phyloP scores from a whole-genome alignment of 2,888 invertebrate species.

The Celastrina argiolus region DNA sequence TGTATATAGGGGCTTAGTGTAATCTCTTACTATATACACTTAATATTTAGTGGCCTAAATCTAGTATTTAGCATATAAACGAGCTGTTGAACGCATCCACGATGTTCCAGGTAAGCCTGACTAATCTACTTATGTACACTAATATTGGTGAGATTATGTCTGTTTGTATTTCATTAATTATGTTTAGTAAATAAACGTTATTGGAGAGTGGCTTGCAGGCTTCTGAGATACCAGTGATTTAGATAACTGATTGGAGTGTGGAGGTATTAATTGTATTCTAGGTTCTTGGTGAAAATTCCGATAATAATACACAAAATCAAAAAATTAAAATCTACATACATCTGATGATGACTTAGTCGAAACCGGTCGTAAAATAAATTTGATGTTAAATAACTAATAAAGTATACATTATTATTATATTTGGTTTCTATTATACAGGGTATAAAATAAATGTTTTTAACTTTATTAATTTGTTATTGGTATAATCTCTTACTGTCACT shows the following conservation, averaged over 20 bases:
- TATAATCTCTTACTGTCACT: too few species aligned
- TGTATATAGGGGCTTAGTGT: conserved; percentile 20
- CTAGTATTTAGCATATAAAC: conserved; percentile 44
- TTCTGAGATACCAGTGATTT: neutral
- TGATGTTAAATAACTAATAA: too few species aligned
- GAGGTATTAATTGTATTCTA: too few species aligned
- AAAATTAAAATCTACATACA: too few species aligned
- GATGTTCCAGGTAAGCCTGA: conserved; percentile 32
- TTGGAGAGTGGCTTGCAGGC: neutral
- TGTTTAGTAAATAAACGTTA: conserved; percentile 7
- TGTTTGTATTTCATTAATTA: conserved; percentile 1
- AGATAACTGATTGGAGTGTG: neutral
- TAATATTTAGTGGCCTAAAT: conserved; percentile 35
- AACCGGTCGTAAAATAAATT: too few species aligned
- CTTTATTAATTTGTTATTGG: too few species aligned
- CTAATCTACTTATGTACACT: conserved; percentile 17
- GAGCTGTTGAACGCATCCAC: conserved; percentile 37
- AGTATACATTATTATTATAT: too few species aligned
- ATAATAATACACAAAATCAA: too few species aligned
- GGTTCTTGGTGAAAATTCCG: too few species aligned
- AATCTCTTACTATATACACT: conserved; percentile 28
- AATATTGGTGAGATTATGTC: conserved; percentile 1
- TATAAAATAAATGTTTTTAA: too few species aligned
- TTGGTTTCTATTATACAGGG: too few species aligned
- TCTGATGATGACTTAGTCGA: too few species aligned